phyloP scores from a whole-genome alignment of 2,113 vertebrate genomes.

The Hirundichthys speculiger region DNA sequence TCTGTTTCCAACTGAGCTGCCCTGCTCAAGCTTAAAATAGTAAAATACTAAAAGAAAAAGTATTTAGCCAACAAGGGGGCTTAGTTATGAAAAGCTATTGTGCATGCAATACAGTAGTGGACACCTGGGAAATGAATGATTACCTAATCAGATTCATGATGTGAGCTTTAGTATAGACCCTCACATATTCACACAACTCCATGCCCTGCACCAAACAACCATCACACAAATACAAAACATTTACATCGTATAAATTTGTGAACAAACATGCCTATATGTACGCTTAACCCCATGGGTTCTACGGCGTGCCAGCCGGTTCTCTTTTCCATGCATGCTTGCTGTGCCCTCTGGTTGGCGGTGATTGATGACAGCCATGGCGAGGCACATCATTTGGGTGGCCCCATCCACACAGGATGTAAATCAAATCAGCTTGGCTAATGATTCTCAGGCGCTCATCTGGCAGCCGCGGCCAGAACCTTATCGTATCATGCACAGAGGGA shows the following conservation, averaged over 20 bases:
- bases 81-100: too few relatives aligned
- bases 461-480: slow-evolving; percentile 72
- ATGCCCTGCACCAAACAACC: too few relatives aligned
- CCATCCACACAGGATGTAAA: slow-evolving; percentile 83
- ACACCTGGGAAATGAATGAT: too few relatives aligned
- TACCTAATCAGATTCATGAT: too few relatives aligned
- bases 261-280: slow-evolving; percentile 40
- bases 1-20: too few relatives aligned
- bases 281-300: slow-evolving; percentile 56
- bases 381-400: slow-evolving; percentile 85
- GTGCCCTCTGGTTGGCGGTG: slow-evolving; percentile 83
- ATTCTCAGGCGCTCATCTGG: slow-evolving; percentile 79
- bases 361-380: slow-evolving; percentile 82
- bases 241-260: slow-evolving; percentile 35
- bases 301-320: slow-evolving; percentile 65
- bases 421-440: slow-evolving; percentile 84
- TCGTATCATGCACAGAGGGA: slow-evolving; percentile 62
- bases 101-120: too few relatives aligned
- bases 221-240: slow-evolving; percentile 6
- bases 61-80: too few relatives aligned
- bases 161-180: too few relatives aligned
- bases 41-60: too few relatives aligned
- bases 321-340: slow-evolving; percentile 67
- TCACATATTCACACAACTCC: slow-evolving; percentile 10
- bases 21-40: too few relatives aligned